Evolutionary conservation across 2,797 vertebrate species (phyloP).

Genomic region (Xyrichtys novacula): DNA sequence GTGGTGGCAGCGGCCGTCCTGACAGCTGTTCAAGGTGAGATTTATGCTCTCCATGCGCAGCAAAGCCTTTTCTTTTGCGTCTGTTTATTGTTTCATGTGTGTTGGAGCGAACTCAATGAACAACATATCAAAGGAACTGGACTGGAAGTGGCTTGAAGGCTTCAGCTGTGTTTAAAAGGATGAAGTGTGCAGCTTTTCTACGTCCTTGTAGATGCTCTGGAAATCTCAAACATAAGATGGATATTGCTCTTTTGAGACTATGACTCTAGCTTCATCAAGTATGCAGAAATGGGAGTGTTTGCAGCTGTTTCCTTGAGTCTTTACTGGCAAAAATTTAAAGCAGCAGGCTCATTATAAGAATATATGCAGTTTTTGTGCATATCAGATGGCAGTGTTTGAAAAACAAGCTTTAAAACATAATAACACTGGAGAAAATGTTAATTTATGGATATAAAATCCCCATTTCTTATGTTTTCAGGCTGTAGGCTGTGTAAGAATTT

Average conservation of each 20-base stretch:
- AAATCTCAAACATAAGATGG: slow-evolving; percentile 6
- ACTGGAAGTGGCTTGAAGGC: slow-evolving; percentile 31
- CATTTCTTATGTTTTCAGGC: background rate
- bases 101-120: background rate
- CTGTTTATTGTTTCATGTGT: background rate
- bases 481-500: background rate
- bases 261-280: background rate
- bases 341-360: background rate
- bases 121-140: slow-evolving; percentile 5
- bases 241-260: background rate
- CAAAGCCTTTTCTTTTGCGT: background rate
- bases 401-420: background rate
- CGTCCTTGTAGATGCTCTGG: slow-evolving; percentile 1
- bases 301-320: background rate
- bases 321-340: slow-evolving; percentile 4
- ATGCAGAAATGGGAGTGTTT: background rate
- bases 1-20: slow-evolving; percentile 48
- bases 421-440: background rate
- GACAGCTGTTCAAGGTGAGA: slow-evolving; percentile 69
- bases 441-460: background rate
- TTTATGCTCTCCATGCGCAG: background rate
- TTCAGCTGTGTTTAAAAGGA: slow-evolving; percentile 45
- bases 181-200: slow-evolving; percentile 13
- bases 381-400: background rate
- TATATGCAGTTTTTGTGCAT: background rate